These are phyloP conservation scores for Parnassius glacialis DNA, from an alignment of 2,888 invertebrate genomes.

Conservation along the genomic window DNA sequence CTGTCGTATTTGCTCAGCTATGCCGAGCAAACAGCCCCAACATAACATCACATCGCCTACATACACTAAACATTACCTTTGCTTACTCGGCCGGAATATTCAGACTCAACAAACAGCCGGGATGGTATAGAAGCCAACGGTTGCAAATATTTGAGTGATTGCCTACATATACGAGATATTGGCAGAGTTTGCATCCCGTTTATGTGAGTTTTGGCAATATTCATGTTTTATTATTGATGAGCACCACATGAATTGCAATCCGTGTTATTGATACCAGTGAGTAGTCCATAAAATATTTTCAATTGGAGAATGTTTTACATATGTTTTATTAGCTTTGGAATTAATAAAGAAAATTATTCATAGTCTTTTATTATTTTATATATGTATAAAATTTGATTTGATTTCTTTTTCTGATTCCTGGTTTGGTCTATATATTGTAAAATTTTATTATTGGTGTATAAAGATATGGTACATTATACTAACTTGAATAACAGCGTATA, in stretches of 20 bases:
- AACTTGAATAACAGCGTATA: too few relatives aligned
- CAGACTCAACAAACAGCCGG: slow-evolving; percentile 42
- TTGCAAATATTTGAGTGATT: slow-evolving; percentile 63
- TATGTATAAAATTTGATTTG: too few relatives aligned
- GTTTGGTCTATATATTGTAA: too few relatives aligned
- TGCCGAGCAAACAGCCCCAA: slow-evolving; percentile 34
- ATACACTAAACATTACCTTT: slow-evolving; percentile 53
- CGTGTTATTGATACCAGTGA: neutral
- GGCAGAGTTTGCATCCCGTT: slow-evolving; percentile 8
- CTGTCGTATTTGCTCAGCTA: slow-evolving; percentile 36
- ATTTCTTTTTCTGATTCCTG: too few relatives aligned
- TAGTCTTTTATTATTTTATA: too few relatives aligned
- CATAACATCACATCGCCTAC: slow-evolving; percentile 31
- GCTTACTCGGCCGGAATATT: slow-evolving; percentile 39
- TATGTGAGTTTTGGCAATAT: slow-evolving; percentile 10
- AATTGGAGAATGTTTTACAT: neutral
- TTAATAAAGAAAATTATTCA: too few relatives aligned
- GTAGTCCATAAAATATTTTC: neutral
- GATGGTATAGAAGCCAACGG: slow-evolving; percentile 42
- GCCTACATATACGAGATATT: slow-evolving; percentile 37
- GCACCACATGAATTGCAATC: slow-evolving; percentile 4
- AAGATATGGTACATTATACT: too few relatives aligned
- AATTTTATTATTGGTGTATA: too few relatives aligned
- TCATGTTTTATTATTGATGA: slow-evolving; percentile 19
- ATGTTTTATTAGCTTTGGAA: too few relatives aligned